A percentile compares a stretch with the other conserved stretches of the same genome.
phyloP scores from a whole-genome alignment of 2,113 vertebrate genomes.

The Burhinus bistriatus region DNA sequence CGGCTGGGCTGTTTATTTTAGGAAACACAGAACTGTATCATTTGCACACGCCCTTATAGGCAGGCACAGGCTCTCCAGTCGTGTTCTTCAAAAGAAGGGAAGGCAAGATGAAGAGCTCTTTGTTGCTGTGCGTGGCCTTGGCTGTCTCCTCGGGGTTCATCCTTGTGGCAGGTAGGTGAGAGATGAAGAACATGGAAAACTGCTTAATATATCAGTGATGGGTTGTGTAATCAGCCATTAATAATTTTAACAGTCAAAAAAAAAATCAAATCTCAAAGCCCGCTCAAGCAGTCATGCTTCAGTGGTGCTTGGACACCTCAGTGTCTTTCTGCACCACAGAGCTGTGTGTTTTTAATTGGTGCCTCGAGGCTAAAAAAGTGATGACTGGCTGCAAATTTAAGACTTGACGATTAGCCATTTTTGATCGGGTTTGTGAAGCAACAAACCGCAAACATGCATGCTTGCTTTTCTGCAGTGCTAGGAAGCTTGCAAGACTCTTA shows the following conservation, averaged over 20 bases:
- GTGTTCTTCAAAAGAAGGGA: slow-evolving; percentile 62
- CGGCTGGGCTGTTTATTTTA: slow-evolving; percentile 66
- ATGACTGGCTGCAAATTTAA: neutral
- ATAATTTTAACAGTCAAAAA: neutral
- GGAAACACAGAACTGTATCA: slow-evolving; percentile 58
- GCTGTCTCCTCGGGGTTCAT: slow-evolving; percentile 38
- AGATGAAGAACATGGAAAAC: neutral
- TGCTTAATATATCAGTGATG: neutral
- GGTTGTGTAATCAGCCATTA: neutral
- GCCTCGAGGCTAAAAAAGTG: neutral
- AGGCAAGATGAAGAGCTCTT: slow-evolving; percentile 71
- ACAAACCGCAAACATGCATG: rapidly evolving
- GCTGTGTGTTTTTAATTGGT: neutral
- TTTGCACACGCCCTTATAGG: slow-evolving; percentile 68
- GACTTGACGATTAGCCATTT: neutral
- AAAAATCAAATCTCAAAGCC: neutral
- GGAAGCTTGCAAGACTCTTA: neutral
- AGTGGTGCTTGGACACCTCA: neutral
- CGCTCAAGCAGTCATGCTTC: neutral
- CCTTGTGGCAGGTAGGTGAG: slow-evolving; percentile 75
- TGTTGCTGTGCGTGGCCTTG: slow-evolving; percentile 39
- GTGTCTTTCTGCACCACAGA: neutral
- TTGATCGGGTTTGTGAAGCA: neutral
- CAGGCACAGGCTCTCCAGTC: neutral
- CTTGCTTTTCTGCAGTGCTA: neutral